Conservation (phyloP, 2,113 vertebrate species). For the Nettapus auritus region DNA sequence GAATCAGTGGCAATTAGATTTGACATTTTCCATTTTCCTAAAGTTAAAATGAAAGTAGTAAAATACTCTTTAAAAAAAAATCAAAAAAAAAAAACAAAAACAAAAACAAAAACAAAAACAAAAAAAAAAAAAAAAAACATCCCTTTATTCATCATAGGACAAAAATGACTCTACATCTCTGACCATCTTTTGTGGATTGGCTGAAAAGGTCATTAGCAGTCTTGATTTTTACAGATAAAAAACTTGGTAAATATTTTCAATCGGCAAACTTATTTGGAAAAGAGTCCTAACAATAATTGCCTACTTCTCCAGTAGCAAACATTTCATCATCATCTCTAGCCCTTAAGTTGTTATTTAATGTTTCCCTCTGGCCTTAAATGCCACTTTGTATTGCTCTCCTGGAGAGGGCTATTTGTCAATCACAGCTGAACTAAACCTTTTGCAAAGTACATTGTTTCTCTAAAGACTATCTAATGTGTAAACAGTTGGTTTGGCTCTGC, state of each 20-base stretch:
- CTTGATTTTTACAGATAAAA: not conserved
- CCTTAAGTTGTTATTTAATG: not conserved
- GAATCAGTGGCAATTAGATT: not conserved
- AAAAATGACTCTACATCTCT: accelerated
- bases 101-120: no score
- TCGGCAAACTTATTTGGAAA: not conserved
- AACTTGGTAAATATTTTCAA: not conserved
- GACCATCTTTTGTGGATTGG: not conserved
- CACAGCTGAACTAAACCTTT: not conserved
- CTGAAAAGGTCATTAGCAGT: not conserved
- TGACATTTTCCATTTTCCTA: not conserved
- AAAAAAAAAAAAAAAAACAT: no score
- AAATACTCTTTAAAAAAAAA: not conserved
- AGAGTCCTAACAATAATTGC: not conserved
- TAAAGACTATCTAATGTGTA: not conserved
- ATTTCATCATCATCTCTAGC: not conserved
- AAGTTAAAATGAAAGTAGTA: not conserved
- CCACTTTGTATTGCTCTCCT: not conserved
- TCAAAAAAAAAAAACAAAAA: no score
- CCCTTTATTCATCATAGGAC: not conserved
- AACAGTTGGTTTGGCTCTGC: not conserved
- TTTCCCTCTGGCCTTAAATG: not conserved
- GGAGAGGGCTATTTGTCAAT: not conserved
- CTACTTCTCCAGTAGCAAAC: not conserved
- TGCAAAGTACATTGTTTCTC: not conserved